A percentile compares a stretch with the other conserved stretches of the same genome.
Evolutionary conservation across 2,797 vertebrate species (phyloP).

Genomic region (Betta splendens): DNA sequence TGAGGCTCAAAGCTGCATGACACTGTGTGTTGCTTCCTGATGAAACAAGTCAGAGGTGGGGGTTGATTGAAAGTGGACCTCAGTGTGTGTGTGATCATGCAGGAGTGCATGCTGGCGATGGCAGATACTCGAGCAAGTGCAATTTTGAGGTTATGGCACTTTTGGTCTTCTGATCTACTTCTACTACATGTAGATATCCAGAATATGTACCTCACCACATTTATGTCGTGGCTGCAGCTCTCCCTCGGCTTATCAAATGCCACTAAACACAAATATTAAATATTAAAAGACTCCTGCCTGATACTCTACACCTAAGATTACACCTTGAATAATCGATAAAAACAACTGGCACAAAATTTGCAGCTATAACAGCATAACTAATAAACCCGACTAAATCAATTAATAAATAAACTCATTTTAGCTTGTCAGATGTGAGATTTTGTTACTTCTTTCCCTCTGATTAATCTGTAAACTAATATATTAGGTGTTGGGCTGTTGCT

Average conservation of each 20-base stretch:
- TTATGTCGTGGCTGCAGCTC: too few species aligned
- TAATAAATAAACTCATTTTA: background rate
- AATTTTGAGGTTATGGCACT: slow-evolving; percentile 25
- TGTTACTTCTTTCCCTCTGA: background rate
- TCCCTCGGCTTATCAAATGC: slow-evolving; percentile 26
- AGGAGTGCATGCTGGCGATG: slow-evolving; percentile 18
- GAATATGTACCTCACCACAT: background rate
- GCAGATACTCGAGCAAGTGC: slow-evolving; percentile 13
- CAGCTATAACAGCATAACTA: too few species aligned
- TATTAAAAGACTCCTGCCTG: slow-evolving; percentile 7
- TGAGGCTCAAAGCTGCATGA: slow-evolving; percentile 30
- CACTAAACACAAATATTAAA: slow-evolving; percentile 33
- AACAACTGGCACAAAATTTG: background rate
- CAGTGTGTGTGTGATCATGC: background rate
- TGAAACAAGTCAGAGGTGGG: slow-evolving; percentile 16
- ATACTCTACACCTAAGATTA: background rate
- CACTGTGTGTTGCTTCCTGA: slow-evolving; percentile 3
- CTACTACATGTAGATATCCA: background rate
- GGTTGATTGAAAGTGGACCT: slow-evolving; percentile 28
- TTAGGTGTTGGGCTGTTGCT: background rate
- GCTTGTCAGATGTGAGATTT: background rate
- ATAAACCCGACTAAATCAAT: too few species aligned
- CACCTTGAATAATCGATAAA: background rate
- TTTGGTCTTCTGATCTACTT: slow-evolving; percentile 26
- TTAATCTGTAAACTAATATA: background rate